Base-by-base conservation (phyloP, 2,797 vertebrate species). In the Sternarchorhynchus goeldii region DNA sequence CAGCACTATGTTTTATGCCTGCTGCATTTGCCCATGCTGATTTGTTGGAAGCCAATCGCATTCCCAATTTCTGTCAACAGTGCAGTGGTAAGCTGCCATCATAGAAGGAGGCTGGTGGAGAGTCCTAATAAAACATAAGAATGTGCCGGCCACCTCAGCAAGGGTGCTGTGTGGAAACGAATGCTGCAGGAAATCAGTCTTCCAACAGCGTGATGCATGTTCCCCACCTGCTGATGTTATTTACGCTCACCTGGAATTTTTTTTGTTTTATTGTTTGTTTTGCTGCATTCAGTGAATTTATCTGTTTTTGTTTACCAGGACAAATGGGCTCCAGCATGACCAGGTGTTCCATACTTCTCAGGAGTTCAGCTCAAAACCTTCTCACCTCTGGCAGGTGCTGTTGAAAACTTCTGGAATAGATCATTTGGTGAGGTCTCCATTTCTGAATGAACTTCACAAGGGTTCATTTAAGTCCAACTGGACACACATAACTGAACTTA, bases 131-230 rank as follows among this genome's bases (percentile, higher is more conserved):
- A 71, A 75, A 77, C 78, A 84, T 66, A 74, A 76, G 66, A 34
- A 73, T 71, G 71, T 39, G 17, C 69, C 68, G 64, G 58, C 72
- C 65, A 34, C 56, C 57, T 67, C 65, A 56, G 67, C 81, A 55
- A 31, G 78, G 68, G 41, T 70, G 80, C 80, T 72, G 53, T 72
- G 84, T 80, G 82, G 71, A 82, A 84, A 85, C 82, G 29, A 82
- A 85, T 78, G 75, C 70, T 32, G 63, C 25, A 0, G 81, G 74
- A 70, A 18, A 55, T 85, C 75, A 76, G 83, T 82, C 81, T 82
- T 69, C 21, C 57, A 50, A 67, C 25, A n/a, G 73, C 25, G 5
- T 36, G 76, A 36, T n/a, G 70, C 57, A 59, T 0, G 12, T 63
- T 58, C 60, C 70, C 66, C 45, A 31, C 67, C 53, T 16, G 18